Percentiles rank a stretch among this genome's conserved stretches.
These are phyloP conservation scores for Acipenser transmontanus DNA, from an alignment of 2,797 vertebrate species.

Conservation along the genomic window DNA sequence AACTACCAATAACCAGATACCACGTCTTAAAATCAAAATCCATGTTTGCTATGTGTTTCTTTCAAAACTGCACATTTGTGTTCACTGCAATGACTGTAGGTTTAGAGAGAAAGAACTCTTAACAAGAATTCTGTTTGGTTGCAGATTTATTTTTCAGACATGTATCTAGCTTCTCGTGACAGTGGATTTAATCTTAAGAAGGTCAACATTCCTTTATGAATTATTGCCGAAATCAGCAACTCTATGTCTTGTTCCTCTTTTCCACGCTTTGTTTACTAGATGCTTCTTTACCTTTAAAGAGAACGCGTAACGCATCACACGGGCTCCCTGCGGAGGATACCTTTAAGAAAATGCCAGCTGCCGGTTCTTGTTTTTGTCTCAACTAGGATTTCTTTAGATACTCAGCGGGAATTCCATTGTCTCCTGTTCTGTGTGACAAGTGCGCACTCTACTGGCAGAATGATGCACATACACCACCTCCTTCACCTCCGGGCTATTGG, in stretches of 20 bases:
- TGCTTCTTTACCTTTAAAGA: no score
- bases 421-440: conserved; percentile 10
- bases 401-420: conserved; percentile 6
- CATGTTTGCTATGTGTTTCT: no score
- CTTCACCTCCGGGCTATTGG: no score
- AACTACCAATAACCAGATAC: no score
- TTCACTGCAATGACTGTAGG: no score
- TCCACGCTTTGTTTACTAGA: no score
- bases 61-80: no score
- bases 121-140: no score
- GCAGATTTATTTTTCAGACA: neutral
- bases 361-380: conserved; percentile 40
- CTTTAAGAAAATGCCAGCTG: conserved; percentile 44
- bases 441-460: conserved; percentile 36
- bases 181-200: conserved; percentile 36
- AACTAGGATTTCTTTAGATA: conserved; percentile 29
- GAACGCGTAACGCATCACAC: conserved; percentile 8
- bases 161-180: conserved; percentile 32
- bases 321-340: conserved; percentile 49
- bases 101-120: no score
- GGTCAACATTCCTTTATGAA: conserved; percentile 59
- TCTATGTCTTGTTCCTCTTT: conserved; percentile 4
- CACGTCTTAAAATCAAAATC: no score
- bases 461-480: no score
- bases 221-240: conserved; percentile 43